phyloP scores from a whole-genome alignment of 2,888 invertebrate species.

The Ophraella communa region DNA sequence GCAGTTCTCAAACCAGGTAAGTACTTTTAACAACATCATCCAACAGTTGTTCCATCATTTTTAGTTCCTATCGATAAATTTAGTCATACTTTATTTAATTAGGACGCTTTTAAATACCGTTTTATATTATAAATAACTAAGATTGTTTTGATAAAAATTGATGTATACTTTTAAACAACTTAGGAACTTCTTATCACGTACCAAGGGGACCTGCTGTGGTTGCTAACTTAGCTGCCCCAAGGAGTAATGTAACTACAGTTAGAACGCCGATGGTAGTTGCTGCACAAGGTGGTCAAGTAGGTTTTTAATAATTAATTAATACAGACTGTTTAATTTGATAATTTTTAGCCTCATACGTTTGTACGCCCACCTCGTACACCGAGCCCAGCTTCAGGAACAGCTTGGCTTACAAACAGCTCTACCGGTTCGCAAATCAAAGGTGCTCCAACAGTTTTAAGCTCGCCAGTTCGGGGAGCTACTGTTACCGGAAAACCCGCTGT shows the following conservation, averaged over 20 bases:
- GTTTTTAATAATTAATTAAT: not conserved
- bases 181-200: constrained; percentile 58
- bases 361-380: constrained; percentile 57
- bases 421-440: constrained; percentile 58
- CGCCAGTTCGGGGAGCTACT: constrained; percentile 55
- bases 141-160: too few relatives aligned
- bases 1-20: constrained; percentile 64
- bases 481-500: constrained; percentile 54
- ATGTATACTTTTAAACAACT: constrained; percentile 39
- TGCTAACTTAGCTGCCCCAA: constrained; percentile 75
- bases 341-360: constrained; percentile 47
- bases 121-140: too few relatives aligned
- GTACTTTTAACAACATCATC: not conserved
- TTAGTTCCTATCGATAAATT: too few relatives aligned
- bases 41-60: not conserved
- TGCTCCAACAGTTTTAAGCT: constrained; percentile 55
- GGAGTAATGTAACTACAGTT: constrained; percentile 66
- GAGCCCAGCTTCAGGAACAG: constrained; percentile 57
- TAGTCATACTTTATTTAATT: too few relatives aligned
- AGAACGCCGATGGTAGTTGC: constrained; percentile 56
- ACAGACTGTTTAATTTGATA: not conserved
- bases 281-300: constrained; percentile 50
- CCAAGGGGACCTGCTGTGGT: constrained; percentile 74
- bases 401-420: constrained; percentile 55
- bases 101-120: too few relatives aligned